These are phyloP conservation scores for Alca torda DNA, from an alignment of 2,797 vertebrate genomes.

Conservation along the genomic window DNA sequence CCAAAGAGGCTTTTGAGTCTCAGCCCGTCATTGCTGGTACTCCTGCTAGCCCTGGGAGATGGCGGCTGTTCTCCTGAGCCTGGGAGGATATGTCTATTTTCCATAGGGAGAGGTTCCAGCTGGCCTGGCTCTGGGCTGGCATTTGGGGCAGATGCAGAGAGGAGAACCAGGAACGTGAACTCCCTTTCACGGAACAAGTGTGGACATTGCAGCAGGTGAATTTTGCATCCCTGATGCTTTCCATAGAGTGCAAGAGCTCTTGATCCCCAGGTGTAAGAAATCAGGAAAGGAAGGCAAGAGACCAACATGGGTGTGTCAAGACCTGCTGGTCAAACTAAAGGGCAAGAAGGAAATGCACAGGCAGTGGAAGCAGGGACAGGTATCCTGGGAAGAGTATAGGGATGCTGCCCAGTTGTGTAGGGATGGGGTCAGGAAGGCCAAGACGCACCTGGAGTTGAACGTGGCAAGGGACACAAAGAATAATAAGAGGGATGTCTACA, in stretches of 20 bases:
- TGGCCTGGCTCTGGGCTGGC: not conserved
- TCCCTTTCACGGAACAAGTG: not conserved
- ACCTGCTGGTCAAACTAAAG: not conserved
- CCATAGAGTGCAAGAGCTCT: not conserved
- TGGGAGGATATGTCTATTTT: not conserved
- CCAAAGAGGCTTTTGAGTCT: not conserved
- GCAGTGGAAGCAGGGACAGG: not conserved
- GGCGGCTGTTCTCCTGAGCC: not conserved
- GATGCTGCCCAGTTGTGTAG: not conserved
- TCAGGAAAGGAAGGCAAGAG: not conserved
- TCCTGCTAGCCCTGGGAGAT: not conserved
- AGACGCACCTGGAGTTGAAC: not conserved
- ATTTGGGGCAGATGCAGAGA: not conserved
- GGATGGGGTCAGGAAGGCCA: not conserved
- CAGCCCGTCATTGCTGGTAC: not conserved
- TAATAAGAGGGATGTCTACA: not conserved
- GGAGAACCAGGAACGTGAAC: not conserved
- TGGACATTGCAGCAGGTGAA: not conserved
- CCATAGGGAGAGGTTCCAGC: not conserved
- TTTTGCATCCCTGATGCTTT: not conserved
- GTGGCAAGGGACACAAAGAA: not conserved
- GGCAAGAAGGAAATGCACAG: not conserved
- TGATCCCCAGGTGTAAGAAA: not conserved
- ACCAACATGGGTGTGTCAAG: not conserved
- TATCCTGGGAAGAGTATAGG: not conserved